Evolutionary conservation across 2,888 invertebrate species (phyloP), one percentile per base, ranked within the genome.

Genomic region (Trimorus sp.): DNA sequence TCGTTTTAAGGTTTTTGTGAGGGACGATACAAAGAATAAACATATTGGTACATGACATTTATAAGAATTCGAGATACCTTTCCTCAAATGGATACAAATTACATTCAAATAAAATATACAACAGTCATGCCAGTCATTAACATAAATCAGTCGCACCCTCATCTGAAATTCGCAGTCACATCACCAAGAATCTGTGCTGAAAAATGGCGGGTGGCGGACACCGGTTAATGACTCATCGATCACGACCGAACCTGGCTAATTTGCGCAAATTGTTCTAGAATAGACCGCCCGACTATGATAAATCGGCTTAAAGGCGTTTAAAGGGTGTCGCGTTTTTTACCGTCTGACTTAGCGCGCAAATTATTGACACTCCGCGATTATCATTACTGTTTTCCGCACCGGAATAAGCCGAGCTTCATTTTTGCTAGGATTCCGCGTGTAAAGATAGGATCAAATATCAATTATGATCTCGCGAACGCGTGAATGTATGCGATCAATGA

Each of bases 161-260:
- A 26, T 26, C 26, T 26, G 26, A 26, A 26, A 26, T 26, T 26
- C 26, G 26, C 26, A 26, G 26, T 26, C 26, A 26, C 26, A 26
- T 26, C 26, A 26, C 26, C 26, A 40, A 40, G 11, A 54, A 56
- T 56, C 49, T 26, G 11, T 45, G 62, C 53, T 26, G 38, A 40
- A 40, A 40, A 11, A 40, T 9, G 11, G 40, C 9, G 40, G 38
- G 40, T 1, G 40, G 40, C 40, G 40, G 26, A 60, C 53, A 42
- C 48, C 54, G 54, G 62, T 74, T 74, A 74, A 74, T 74, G 63
- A 74, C 45, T 54, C 62, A 42, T 73, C 62, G 51, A 71, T 62
- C 60, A 40, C 40, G 40, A 4, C 8, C 40, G 11, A 40, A 40
- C 49, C 49, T n/a, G 49, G 49, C 49, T 49, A 49, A 49, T 49